These are phyloP conservation scores for Pagetopsis macropterus DNA, from an alignment of 2,797 vertebrate genomes.

Conservation along the genomic window DNA sequence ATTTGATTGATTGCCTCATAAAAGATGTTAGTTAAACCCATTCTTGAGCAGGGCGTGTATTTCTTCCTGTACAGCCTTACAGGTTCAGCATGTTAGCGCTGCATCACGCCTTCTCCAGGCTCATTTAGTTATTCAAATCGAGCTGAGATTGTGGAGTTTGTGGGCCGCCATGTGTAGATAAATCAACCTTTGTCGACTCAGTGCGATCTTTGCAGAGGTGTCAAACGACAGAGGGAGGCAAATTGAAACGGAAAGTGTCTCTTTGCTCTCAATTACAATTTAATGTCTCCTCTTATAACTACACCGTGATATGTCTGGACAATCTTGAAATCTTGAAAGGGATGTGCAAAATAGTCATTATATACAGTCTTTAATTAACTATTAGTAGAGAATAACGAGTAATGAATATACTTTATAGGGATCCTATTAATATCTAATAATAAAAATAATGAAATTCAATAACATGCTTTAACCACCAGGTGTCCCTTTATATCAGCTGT, in stretches of 20 bases:
- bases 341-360: no score
- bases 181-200: conserved; percentile 67
- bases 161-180: conserved; percentile 53
- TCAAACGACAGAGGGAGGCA: conserved; percentile 60
- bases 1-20: conserved; percentile 4
- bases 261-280: conserved; percentile 65
- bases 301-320: no score
- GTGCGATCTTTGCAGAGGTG: conserved; percentile 54
- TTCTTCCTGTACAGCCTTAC: conserved; percentile 7
- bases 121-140: conserved; percentile 65
- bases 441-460: no score
- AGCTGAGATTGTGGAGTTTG: conserved; percentile 32
- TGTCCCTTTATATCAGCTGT: no score
- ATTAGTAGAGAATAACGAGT: no score
- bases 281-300: conserved; percentile 44
- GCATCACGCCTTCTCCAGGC: conserved; percentile 1
- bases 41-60: conserved; percentile 4
- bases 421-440: no score
- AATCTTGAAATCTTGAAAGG: no score
- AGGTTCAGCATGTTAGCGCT: not conserved
- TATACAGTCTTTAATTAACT: no score
- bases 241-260: conserved; percentile 60
- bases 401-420: no score
- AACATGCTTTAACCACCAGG: no score
- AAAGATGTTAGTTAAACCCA: not conserved